Percentiles rank a stretch among this genome's conserved stretches.
Evolutionary conservation across 2,113 vertebrate genomes (phyloP).

Genomic region (Tichodroma muraria): DNA sequence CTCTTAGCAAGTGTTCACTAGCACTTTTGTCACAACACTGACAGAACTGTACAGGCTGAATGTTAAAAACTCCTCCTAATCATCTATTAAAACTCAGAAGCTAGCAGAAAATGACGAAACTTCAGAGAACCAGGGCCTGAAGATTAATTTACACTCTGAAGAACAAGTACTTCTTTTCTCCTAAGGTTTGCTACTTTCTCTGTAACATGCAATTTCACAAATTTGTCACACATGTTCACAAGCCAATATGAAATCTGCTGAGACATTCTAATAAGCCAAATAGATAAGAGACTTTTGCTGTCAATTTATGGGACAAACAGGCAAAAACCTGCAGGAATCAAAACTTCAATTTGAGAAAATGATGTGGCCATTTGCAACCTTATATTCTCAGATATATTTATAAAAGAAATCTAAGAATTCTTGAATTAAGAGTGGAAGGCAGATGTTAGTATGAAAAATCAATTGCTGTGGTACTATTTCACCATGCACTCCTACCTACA

Average conservation of each 20-base stretch:
- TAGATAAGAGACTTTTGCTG: not conserved
- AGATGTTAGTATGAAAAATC: not conserved
- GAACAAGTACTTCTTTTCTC: not conserved
- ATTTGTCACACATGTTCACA: not conserved
- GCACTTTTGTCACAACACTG: not conserved
- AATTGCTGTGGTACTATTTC: not conserved
- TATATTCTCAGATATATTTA: not conserved
- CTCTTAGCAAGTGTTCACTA: not conserved
- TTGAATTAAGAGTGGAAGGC: not conserved
- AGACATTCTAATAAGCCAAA: not conserved
- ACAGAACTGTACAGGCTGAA: not conserved
- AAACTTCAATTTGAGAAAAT: not conserved
- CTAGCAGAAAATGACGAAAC: not conserved
- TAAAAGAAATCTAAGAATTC: not conserved
- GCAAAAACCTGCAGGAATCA: not conserved
- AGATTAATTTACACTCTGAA: not conserved
- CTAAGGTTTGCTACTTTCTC: not conserved
- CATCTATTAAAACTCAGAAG: not conserved
- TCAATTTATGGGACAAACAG: not conserved
- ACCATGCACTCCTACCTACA: not conserved
- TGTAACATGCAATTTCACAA: not conserved
- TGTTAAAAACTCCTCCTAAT: not conserved
- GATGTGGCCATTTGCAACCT: not conserved
- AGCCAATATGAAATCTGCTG: not conserved
- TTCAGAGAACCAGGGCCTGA: not conserved